Base-by-base conservation (phyloP, 2,888 invertebrate species). In the Eristalis tenax region DNA sequence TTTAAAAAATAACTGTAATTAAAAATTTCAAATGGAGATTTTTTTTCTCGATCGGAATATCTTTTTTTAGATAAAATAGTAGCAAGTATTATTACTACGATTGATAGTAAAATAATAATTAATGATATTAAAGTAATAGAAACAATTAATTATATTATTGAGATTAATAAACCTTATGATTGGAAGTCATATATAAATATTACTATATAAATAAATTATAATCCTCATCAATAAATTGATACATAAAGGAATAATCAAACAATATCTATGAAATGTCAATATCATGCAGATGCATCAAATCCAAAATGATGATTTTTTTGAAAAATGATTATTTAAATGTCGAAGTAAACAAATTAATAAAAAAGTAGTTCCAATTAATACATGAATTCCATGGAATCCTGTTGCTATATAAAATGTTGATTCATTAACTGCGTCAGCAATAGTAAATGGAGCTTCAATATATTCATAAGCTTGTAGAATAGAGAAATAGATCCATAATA, bases 331-430 rank as follows among this genome's bases (percentile, higher is more conserved):
- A 80, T 91, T 92, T 89, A 91, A 89, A 76, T 94, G 91, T 26
- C 95, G 95, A 26, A 94, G 83, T 90, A 94, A 91, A 91, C 94
- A 94, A 73, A 94, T 90, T 89, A 92, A 75, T 90, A 95, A 90
- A 90, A 95, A 95, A 26, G 93, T 91, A 28, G 94, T 94, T 89
- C 95, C 95, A 91, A 95, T 94, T 90, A 96, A 93, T 63, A 96
- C 96, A 94, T 96, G 96, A 73, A 96, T 18, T 3, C 96, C 96
- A 91, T 96, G 96, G 43, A 97, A 96, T 92, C 96, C 96, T 82
- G 96, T 96, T 76, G 95, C 94, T 91, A 96, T 94, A 94, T 95
- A 96, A 93, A 96, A 96, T 64, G 94, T 94, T 69, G 95, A 94
- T 0, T 96, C 96, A 93, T 95, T 96, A 90, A 95, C 93, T 89